phyloP scores from a whole-genome alignment of 2,113 vertebrate species.

The Daboia siamensis region DNA sequence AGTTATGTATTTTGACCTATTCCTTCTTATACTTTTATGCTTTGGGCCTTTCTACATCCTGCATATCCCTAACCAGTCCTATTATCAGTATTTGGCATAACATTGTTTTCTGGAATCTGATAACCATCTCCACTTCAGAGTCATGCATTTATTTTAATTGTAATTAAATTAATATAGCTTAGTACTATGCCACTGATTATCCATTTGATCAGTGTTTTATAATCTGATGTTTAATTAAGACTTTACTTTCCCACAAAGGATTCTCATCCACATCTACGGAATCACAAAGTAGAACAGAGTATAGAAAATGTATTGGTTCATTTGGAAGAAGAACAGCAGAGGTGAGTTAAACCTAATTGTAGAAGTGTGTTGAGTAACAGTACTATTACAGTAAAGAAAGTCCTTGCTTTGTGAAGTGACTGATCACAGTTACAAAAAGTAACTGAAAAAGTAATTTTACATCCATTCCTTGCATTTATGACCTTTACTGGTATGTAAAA shows the following conservation, averaged over 20 bases:
- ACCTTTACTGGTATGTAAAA: not conserved
- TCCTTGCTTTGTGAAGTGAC: not conserved
- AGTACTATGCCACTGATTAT: not conserved
- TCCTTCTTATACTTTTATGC: not conserved
- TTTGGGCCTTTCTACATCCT: not conserved
- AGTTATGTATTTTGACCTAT: not conserved
- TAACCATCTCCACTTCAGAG: not conserved
- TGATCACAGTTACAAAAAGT: not conserved
- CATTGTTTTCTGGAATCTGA: not conserved
- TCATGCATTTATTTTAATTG: not conserved
- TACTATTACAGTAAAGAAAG: not conserved
- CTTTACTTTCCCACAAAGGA: constrained; percentile 53
- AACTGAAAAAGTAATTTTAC: not conserved
- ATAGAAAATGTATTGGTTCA: constrained; percentile 81
- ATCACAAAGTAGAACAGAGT: constrained; percentile 70
- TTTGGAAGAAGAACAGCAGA: constrained; percentile 86
- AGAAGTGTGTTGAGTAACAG: not conserved
- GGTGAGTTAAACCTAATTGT: constrained; percentile 62
- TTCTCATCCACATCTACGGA: constrained; percentile 57
- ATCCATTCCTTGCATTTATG: not conserved
- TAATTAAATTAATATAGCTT: not conserved
- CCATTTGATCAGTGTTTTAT: not conserved
- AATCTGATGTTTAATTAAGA: not conserved
- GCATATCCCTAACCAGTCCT: not conserved
- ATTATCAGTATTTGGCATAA: not conserved